Evolutionary conservation across 2,797 vertebrate genomes (phyloP).

Genomic region (Lagocephalus sceleratus): DNA sequence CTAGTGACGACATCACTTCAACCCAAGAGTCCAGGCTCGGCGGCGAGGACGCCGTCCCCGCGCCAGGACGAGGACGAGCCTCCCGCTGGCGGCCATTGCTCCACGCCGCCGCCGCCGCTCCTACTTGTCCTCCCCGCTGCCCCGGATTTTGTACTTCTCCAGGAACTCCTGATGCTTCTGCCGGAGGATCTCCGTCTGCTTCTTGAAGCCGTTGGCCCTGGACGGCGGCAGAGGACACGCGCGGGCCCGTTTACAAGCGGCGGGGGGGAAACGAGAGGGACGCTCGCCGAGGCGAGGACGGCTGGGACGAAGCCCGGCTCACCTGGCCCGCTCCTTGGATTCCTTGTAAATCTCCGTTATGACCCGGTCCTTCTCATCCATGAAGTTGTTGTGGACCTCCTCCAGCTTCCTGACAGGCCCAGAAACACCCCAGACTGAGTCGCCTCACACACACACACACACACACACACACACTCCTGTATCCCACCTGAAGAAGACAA

Average conservation of each 20-base stretch:
- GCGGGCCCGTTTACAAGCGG: conserved; percentile 6
- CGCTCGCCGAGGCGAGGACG: too few species aligned
- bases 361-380: conserved; percentile 83
- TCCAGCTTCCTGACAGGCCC: conserved; percentile 77
- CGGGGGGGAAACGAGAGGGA: neutral
- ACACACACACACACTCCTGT: neutral
- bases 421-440: too few species aligned
- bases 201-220: conserved; percentile 79
- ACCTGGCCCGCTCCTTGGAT: conserved; percentile 84
- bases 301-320: conserved; percentile 13
- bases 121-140: conserved; percentile 57
- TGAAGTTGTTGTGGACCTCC: conserved; percentile 80
- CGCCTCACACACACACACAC: neutral
- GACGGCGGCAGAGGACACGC: conserved; percentile 14
- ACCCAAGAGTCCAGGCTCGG: neutral
- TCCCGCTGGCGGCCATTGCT: conserved; percentile 16
- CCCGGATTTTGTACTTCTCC: conserved; percentile 63
- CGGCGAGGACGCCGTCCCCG: neutral
- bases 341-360: conserved; percentile 85
- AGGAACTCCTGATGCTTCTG: conserved; percentile 75
- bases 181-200: conserved; percentile 78
- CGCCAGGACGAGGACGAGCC: neutral
- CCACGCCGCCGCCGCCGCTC: conserved; percentile 4
- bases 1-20: too few species aligned
- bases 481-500: conserved; percentile 79